A percentile compares a stretch with the other conserved stretches of the same genome.
Conservation (phyloP, 1,140 invertebrate genomes). For the Euwallacea similis region DNA sequence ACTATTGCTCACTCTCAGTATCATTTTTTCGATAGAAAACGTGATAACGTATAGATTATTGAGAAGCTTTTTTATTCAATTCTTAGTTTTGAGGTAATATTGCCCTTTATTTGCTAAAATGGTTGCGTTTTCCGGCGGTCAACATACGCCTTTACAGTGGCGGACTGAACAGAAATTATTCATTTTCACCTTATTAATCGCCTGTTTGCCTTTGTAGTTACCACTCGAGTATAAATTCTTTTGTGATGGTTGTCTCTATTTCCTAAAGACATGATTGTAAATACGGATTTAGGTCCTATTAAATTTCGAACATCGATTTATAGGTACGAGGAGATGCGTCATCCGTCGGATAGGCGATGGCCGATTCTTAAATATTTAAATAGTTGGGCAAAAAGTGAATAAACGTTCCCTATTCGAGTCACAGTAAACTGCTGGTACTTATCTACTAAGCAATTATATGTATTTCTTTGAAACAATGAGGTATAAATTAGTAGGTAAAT, state of each 20-base stretch:
- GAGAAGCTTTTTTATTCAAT: background rate
- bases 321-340: background rate
- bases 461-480: background rate
- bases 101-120: background rate
- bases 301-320: background rate
- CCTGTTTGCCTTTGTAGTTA: background rate
- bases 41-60: background rate
- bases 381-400: background rate
- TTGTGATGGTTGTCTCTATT: background rate
- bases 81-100: background rate
- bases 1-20: background rate
- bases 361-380: background rate
- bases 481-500: background rate
- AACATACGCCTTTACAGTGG: conserved; percentile 16
- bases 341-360: background rate
- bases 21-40: conserved; percentile 1
- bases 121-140: conserved; percentile 18
- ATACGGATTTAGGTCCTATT: background rate
- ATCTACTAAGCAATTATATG: background rate
- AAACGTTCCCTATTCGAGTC: background rate
- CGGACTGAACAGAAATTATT: conserved; percentile 21
- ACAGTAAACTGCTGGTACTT: background rate
- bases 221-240: background rate
- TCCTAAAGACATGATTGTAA: background rate
- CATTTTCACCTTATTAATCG: conserved; percentile 6